Base-by-base conservation (phyloP, 2,888 invertebrate species). In the Tinea pellionella region DNA sequence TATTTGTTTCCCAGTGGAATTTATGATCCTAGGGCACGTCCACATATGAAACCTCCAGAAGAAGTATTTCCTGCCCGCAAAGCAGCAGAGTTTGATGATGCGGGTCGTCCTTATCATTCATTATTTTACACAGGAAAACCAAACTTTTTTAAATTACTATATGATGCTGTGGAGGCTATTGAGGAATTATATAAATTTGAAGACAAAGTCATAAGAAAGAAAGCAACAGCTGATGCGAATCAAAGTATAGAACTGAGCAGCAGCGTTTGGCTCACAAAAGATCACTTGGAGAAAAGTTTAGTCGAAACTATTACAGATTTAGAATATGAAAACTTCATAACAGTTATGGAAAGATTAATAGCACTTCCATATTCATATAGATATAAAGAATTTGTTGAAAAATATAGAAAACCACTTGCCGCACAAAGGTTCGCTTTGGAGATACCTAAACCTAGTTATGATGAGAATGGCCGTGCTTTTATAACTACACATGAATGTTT, bases 1-100 rank as follows among this genome's bases (percentile, higher is more conserved):
- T 99, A 99, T 82, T 84, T 99, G n/a, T 94, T 99, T 69, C 99
- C 99, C 4, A 98, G 98, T 62, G 98, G 97, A 6, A 84, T 99
- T 60, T 96, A 90, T 74, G 95, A 96, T 60, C 91, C 91, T 65
- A 90, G 89, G 66, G 97, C 98, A 0, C 89, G 96, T 60, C 99
- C 99, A 0, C 78, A 94, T 13, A 94, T 99, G 96, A 93, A 92
- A 72, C 93, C 94, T 19, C 98, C 99, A 24, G 92, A 93, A 69
- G 92, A 95, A 82, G 87, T 96, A n/a, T 96, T 93, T 78, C 94
- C 95, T 0, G 89, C 90, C 41, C 89, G 91, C 61, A 96, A 96
- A 84, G 95, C 92, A 47, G 96, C 96, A 1, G 94, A 96, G 76
- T 98, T 98, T 84, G 96, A 96, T 79, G 91, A 92, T 72, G 91